A percentile compares a stretch with the other conserved stretches of the same genome.
These are phyloP conservation scores for Albula glossodonta DNA, from an alignment of 2,113 vertebrate genomes.

Conservation along the genomic window DNA sequence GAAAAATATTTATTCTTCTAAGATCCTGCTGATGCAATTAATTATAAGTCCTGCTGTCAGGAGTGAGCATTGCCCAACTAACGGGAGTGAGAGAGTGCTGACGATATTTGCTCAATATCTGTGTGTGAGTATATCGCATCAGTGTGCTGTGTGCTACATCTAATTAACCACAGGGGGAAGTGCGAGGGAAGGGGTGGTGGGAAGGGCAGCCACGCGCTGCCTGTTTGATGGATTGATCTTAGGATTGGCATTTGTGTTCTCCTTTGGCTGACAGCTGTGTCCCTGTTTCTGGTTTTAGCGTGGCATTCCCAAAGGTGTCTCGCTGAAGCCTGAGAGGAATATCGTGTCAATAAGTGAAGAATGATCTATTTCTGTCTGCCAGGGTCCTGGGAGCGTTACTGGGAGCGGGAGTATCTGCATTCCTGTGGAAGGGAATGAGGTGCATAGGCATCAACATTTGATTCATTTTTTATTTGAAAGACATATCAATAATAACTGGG, in stretches of 20 bases:
- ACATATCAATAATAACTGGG: background rate
- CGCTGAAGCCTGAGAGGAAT: background rate
- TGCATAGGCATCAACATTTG: background rate
- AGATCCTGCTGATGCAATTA: slow-evolving; percentile 21
- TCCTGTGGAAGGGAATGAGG: background rate
- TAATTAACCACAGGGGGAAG: slow-evolving; percentile 4
- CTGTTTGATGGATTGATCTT: background rate
- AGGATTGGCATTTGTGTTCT: slow-evolving; percentile 4
- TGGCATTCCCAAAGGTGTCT: background rate
- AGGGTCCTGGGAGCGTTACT: too few species aligned
- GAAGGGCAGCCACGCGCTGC: background rate
- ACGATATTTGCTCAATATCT: slow-evolving; percentile 23
- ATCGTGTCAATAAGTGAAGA: background rate
- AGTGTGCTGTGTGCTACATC: background rate
- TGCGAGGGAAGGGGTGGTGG: background rate
- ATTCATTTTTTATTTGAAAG: background rate
- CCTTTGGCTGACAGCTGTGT: background rate
- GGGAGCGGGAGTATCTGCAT: background rate
- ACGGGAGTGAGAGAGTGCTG: slow-evolving; percentile 1
- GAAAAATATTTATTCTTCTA: background rate
- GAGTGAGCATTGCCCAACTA: background rate
- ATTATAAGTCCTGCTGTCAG: slow-evolving; percentile 11
- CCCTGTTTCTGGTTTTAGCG: background rate
- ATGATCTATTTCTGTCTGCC: background rate
- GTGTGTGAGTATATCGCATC: background rate